Percentiles rank a stretch among this genome's conserved stretches.
These are phyloP conservation scores for Cuculus canorus DNA, from an alignment of 2,797 vertebrate genomes.

Conservation along the genomic window DNA sequence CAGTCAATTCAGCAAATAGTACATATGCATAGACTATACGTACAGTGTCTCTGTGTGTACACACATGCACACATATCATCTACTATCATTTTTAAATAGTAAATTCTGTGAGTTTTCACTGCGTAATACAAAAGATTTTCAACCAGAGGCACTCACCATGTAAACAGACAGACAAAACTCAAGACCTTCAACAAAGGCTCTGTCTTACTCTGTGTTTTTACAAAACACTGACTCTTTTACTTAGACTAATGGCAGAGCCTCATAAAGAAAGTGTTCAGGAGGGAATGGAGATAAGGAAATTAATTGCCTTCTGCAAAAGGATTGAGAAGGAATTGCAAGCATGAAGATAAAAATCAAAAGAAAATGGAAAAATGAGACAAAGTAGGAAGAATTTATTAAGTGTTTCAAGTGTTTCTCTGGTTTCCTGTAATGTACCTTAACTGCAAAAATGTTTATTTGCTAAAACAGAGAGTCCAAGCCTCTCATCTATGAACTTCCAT, in stretches of 20 bases:
- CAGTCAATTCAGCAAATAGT: background rate
- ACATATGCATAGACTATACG: background rate
- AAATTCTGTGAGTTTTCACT: background rate
- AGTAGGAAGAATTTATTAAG: background rate
- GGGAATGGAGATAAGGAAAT: background rate
- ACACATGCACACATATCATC: background rate
- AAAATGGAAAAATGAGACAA: background rate
- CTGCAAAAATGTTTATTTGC: background rate
- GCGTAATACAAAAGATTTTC: background rate
- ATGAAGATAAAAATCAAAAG: constrained; percentile 6
- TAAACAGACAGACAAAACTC: background rate
- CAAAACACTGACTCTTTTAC: background rate
- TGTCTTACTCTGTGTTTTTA: background rate
- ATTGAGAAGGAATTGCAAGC: constrained; percentile 13
- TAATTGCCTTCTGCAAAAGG: background rate
- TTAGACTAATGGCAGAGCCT: background rate
- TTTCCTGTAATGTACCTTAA: background rate
- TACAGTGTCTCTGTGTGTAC: no score
- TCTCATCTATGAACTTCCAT: background rate
- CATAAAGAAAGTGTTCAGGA: background rate
- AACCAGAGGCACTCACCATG: background rate
- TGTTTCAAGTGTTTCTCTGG: background rate
- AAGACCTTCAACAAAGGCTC: background rate
- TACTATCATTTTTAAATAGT: background rate
- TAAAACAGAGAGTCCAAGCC: background rate